Evolutionary conservation across 37 sponge, comb jelly and placozoan genomes (phyloP).

Genomic region (Mnemiopsis leidyi): DNA sequence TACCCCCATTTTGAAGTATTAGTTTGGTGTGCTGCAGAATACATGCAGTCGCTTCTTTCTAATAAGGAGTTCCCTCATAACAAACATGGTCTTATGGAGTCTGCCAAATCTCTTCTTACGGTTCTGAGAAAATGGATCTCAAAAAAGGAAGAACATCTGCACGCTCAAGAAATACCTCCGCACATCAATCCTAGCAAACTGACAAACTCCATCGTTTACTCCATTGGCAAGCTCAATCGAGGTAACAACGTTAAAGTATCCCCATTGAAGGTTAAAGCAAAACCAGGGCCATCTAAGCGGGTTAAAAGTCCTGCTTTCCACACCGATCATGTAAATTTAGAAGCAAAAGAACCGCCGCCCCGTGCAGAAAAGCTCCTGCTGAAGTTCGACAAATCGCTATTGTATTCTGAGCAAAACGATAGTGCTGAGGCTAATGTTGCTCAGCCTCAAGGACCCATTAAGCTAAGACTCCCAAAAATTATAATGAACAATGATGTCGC

Average conservation of each 20-base stretch:
- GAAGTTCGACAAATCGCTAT: not conserved
- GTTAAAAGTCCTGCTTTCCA: not conserved
- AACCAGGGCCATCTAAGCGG: not conserved
- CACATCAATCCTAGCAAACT: constrained; percentile 60
- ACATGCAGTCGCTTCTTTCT: not conserved
- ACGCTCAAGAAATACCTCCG: constrained; percentile 61
- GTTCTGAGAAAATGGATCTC: constrained; percentile 58
- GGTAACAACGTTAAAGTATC: not conserved
- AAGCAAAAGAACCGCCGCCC: not conserved
- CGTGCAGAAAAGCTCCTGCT: not conserved
- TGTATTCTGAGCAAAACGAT: not conserved
- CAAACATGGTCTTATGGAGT: not conserved
- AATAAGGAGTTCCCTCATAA: not conserved
- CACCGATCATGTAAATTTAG: not conserved
- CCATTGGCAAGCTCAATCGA: constrained; percentile 2
- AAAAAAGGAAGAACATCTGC: constrained; percentile 62
- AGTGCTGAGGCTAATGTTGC: constrained; percentile 8
- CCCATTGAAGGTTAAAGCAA: constrained; percentile 2
- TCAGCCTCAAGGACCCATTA: not conserved
- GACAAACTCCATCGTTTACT: not conserved
- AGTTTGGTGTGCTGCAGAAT: constrained; percentile 59
- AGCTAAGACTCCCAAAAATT: constrained; percentile 30
- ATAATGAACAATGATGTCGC: not conserved
- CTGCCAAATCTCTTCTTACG: constrained; percentile 19
- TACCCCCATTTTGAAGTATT: constrained; percentile 22